Base-by-base conservation (phyloP, 1,140 invertebrate genomes). In the Bathynomus jamesi region DNA sequence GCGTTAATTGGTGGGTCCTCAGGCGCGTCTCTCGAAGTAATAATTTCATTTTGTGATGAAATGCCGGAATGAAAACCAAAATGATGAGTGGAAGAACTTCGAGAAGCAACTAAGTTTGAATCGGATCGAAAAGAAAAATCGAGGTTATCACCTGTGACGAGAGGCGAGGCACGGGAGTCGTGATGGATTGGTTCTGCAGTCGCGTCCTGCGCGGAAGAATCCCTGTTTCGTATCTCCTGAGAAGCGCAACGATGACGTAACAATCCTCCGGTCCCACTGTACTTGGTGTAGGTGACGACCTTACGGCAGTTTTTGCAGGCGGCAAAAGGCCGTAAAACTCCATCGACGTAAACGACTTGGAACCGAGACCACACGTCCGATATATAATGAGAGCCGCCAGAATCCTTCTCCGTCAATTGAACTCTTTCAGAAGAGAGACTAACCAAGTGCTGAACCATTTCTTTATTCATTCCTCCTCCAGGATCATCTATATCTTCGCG, bases 241-340 rank as follows among this genome's bases (percentile, higher is more conserved):
- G 69, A 72, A n/a, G 75, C 65, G 28, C 75, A 76, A 8, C 75
- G 69, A 21, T 76, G 75, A 4, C 75, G 64, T 4, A 76, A 53
- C 28, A 76, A 30, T 7, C 75, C 75, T n/a, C 75, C 75, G 0
- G 75, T 76, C 68, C 75, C 75, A 46, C 71, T 76, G 75, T 76
- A 76, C 27, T 73, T 70, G 2, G 75, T 73, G 70, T 76, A 76
- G 25, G 75, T 76, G 13, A 76, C 75, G 25, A 76, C 75, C 61
- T 76, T 76, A 28, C 66, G 75, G 72, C 75, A 76, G 69, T 60
- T 73, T 27, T 73, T 73, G 46, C 75, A 76, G 30, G 75, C 72
- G 21, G 75, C 75, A 30, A 70, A 76, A 40, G 69, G 72, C 32
- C 75, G 31, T 5, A 69, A 61, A 10, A 69, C 69, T 32, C 75